phyloP scores from a whole-genome alignment of 2,113 vertebrate genomes.

The Pycnonotus jocosus region DNA sequence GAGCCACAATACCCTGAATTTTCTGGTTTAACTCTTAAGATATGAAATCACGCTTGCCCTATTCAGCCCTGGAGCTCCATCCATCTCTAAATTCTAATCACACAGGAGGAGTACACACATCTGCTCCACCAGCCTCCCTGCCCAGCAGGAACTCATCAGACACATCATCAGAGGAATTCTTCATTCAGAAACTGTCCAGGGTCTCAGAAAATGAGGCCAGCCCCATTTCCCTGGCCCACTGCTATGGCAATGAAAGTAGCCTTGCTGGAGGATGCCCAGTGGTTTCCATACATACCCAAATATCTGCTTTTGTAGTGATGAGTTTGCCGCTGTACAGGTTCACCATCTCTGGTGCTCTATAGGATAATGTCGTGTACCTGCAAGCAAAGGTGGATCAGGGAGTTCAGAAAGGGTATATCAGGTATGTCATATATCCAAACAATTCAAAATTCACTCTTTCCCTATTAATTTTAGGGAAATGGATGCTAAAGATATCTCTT shows the following conservation, averaged over 20 bases:
- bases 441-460: background rate
- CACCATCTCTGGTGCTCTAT: slow-evolving; percentile 97
- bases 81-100: background rate
- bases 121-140: background rate
- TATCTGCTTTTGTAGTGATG: slow-evolving; percentile 96
- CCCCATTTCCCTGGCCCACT: background rate
- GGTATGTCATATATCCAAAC: background rate
- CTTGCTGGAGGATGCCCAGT: background rate
- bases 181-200: background rate
- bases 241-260: background rate
- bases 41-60: background rate
- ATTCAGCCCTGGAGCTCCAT: background rate
- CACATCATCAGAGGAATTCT: background rate
- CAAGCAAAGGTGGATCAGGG: background rate
- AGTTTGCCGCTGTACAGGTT: slow-evolving; percentile 92
- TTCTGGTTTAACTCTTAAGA: background rate
- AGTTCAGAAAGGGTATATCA: background rate
- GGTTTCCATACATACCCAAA: slow-evolving; percentile 82
- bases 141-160: background rate
- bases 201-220: background rate
- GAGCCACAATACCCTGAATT: background rate
- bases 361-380: slow-evolving; percentile 98
- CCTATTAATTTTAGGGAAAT: background rate
- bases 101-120: accelerated
- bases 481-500: background rate